Percentiles rank a stretch among this genome's conserved stretches.
phyloP scores from a whole-genome alignment of 1,140 invertebrate species.

The Formica selysi region DNA sequence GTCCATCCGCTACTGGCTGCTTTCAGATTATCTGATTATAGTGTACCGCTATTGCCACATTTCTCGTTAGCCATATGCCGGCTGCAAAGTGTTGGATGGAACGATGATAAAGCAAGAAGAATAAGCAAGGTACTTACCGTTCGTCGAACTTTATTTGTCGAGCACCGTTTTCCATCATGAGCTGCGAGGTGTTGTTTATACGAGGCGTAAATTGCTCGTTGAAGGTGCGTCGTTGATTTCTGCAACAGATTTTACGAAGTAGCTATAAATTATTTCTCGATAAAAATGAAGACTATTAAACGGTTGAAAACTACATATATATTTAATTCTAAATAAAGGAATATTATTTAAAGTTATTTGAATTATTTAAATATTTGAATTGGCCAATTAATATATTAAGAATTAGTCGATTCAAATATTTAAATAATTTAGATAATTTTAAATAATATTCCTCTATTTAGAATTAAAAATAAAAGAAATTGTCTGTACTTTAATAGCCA shows the following conservation, averaged over 20 bases:
- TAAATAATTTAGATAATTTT: not conserved
- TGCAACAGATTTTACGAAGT: slow-evolving; percentile 12
- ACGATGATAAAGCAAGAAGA: slow-evolving; percentile 16
- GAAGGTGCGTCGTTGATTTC: not conserved
- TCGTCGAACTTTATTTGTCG: slow-evolving; percentile 21
- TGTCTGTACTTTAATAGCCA: not conserved
- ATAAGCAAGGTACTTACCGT: not conserved
- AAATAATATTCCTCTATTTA: not conserved
- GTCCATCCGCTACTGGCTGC: slow-evolving; percentile 13
- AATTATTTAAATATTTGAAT: too few relatives aligned
- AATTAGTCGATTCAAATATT: not conserved
- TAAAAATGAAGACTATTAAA: not conserved
- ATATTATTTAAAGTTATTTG: too few relatives aligned
- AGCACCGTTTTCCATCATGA: not conserved
- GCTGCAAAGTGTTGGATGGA: not conserved
- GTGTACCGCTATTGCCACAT: slow-evolving; percentile 16
- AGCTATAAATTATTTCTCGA: slow-evolving; percentile 3
- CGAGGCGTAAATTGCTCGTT: not conserved
- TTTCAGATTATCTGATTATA: slow-evolving; percentile 35
- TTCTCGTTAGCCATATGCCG: not conserved
- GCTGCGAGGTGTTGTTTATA: not conserved
- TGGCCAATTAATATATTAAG: too few relatives aligned
- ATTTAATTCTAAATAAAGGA: too few relatives aligned
- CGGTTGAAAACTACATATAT: not conserved
- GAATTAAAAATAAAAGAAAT: not conserved